Conservation (phyloP, 2,113 vertebrate species). For the Zootoca vivipara region DNA sequence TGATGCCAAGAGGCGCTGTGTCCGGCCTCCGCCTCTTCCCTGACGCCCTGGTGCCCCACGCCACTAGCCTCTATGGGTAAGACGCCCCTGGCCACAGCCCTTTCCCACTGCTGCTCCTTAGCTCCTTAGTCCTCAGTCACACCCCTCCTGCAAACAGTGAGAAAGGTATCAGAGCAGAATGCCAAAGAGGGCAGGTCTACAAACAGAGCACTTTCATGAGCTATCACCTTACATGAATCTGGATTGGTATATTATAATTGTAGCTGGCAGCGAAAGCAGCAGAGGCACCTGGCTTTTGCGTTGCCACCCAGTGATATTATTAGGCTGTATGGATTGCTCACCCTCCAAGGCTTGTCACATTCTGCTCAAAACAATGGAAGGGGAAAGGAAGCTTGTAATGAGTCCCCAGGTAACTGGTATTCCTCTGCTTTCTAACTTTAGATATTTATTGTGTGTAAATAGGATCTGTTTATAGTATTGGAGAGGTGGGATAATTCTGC, state of each 20-base stretch:
- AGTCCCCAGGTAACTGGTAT: constrained; percentile 63
- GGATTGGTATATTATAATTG: background rate
- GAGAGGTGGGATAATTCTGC: constrained; percentile 28
- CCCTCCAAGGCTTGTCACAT: constrained; percentile 29
- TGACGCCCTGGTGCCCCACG: too few relatives aligned
- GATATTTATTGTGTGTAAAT: constrained; percentile 9
- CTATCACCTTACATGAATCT: constrained; percentile 7
- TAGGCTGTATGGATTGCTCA: constrained; percentile 43
- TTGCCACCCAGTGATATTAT: background rate
- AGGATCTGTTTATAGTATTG: background rate
- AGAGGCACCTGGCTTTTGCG: too few relatives aligned
- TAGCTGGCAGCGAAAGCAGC: background rate
- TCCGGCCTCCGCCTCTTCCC: too few relatives aligned
- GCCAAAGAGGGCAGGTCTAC: background rate
- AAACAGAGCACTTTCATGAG: background rate
- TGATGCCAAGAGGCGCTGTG: too few relatives aligned
- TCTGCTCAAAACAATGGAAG: constrained; percentile 41
- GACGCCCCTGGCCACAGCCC: too few relatives aligned
- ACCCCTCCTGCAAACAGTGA: background rate
- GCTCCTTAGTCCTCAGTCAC: background rate
- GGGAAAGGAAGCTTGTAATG: constrained; percentile 38
- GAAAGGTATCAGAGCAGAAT: background rate
- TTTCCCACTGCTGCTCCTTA: background rate
- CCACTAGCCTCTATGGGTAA: too few relatives aligned
- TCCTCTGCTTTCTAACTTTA: constrained; percentile 38